Evolutionary conservation across 2,888 invertebrate species (phyloP), one percentile per base, ranked within the genome.

Genomic region (Sminthurinus aureus): DNA sequence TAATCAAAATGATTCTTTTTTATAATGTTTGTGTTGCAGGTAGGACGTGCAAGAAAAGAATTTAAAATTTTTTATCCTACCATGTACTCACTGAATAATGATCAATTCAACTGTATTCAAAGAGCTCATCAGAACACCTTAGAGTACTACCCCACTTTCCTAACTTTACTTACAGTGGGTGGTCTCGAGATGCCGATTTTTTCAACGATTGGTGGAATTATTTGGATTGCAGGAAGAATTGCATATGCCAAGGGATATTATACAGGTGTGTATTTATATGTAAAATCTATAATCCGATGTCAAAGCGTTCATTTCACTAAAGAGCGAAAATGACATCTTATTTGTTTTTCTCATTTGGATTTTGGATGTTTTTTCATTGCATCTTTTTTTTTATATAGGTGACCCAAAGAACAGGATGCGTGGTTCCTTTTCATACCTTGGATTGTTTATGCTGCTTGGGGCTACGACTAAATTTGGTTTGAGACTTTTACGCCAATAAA

Each of bases 61-160:
- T 89, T 88, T 85, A 89, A 89, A 58, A 89, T 91, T 75, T 79
- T 89, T 84, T 91, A 91, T 86, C 92, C 92, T 64, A 89, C 85
- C 2, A 90, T 92, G 91, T 91, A 92, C 89, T 90, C 90, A 85
- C 89, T 89, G 26, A 90, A 90, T 66, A 90, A 89, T 82, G 89
- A 90, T n/a, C 75, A 78, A 20, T 92, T 91, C 89, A 92, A 92
- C 89, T 91, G 91, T 86, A 89, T 91, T 67, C 91, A 91, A 86
- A 86, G 87, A 73, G 87, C 87, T 50, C 87, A 88, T 85, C 88
- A 88, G 73, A 88, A 88, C 71, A 87, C 87, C 0, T 84, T 90
- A 84, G 90, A 90, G 84, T 87, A 88, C 50, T 89, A 89, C 83
- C 90, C 90, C 1, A 88, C 89, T 82, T 91, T 91, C 86, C 87